Evolutionary conservation across 2,797 vertebrate species (phyloP).

Genomic region (Ctenochaetus hawaiiensis): DNA sequence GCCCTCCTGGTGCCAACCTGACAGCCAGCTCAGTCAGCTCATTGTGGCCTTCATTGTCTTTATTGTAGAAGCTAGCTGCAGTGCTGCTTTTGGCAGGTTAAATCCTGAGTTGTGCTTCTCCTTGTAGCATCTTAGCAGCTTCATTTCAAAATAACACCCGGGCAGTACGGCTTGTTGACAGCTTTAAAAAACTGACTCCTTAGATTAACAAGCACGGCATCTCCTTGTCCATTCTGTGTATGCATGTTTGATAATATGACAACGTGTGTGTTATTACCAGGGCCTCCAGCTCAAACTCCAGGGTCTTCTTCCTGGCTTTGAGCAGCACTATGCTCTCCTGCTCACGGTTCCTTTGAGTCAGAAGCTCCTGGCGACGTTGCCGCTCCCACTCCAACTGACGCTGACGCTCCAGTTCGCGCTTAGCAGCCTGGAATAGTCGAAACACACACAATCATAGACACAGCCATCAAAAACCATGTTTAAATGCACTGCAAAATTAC

Average conservation of each 20-base stretch:
- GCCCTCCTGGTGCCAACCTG: background rate
- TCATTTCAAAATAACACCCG: background rate
- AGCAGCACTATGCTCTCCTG: constrained; percentile 97
- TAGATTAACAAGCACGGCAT: background rate
- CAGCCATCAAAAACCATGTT: background rate
- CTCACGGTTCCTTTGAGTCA: constrained; percentile 95
- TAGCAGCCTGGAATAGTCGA: constrained; percentile 88
- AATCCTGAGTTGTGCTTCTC: background rate
- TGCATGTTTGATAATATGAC: background rate
- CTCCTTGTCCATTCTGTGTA: background rate
- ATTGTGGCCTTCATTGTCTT: background rate
- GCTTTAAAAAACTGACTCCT: background rate
- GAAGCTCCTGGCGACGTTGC: constrained; percentile 92
- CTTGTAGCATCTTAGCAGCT: background rate
- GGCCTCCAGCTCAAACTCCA: constrained; percentile 97
- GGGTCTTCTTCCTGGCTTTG: constrained; percentile 96
- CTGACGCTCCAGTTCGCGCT: constrained; percentile 94
- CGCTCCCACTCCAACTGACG: constrained; percentile 85
- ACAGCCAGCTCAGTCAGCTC: background rate
- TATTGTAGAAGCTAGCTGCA: background rate
- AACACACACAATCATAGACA: background rate
- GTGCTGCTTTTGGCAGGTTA: background rate
- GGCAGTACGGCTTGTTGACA: background rate
- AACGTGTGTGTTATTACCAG: constrained; percentile 80
- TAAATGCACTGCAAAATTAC: background rate